These are phyloP conservation scores for Prorops nasuta DNA, from an alignment of 1,140 invertebrate genomes.

Conservation along the genomic window DNA sequence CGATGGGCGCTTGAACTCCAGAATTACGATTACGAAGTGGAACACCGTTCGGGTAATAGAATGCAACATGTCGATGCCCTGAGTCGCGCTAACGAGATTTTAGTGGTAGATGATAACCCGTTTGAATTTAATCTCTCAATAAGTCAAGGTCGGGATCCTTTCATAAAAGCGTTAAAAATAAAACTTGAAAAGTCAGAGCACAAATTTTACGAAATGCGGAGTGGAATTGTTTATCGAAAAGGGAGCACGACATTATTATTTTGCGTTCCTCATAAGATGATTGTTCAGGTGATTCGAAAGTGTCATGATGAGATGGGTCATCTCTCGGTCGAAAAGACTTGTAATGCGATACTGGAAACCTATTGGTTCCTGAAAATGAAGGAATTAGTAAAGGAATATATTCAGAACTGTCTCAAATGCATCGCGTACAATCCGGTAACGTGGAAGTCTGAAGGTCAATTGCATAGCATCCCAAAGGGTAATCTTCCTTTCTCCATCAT, in stretches of 20 bases:
- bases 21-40: no score
- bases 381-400: not conserved
- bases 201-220: not conserved
- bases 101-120: no score
- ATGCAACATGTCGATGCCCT: slow-evolving; percentile 37
- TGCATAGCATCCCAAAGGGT: not conserved
- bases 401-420: not conserved
- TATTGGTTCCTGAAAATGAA: not conserved
- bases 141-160: not conserved
- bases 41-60: slow-evolving; percentile 25
- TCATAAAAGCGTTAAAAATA: not conserved
- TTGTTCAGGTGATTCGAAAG: not conserved
- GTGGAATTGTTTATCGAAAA: not conserved
- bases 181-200: not conserved
- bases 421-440: not conserved
- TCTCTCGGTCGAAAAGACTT: not conserved
- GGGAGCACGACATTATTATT: not conserved
- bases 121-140: not conserved
- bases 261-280: not conserved
- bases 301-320: not conserved
- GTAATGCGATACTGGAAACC: not conserved
- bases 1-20: no score
- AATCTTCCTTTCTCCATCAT: not conserved
- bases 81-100: slow-evolving; percentile 12
- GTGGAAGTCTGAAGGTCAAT: not conserved